Evolutionary conservation across 2,888 invertebrate species (phyloP), one percentile per base, ranked within the genome.

Genomic region (Cremastinae sp.): DNA sequence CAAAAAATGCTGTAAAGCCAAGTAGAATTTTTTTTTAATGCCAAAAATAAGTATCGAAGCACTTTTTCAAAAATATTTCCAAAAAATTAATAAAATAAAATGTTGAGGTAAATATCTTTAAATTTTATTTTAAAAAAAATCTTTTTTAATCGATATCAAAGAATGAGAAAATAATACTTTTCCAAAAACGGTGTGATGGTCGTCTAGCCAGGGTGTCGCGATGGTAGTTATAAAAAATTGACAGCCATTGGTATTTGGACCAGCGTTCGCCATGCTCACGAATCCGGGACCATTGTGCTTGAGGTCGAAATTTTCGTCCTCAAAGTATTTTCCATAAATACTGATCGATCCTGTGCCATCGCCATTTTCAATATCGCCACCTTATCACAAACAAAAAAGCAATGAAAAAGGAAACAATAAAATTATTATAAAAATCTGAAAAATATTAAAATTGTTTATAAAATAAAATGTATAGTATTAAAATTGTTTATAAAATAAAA

Each of bases 181-280:
- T 84, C 98, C 98, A 89, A 98, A 96, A 14, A 97, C 94, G 0
- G 96, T 96, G 87, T 98, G 97, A 77, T 95, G 93, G 49, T 95
- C 95, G 90, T 98, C 96, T 78, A 98, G 90, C 97, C 97, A 98
- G 0, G 95, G 94, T 0, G 97, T 95, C 12, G 94, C 93, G 78
- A 95, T 93, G 0, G 96, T 95, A n/a, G 97, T 97, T 83, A 98
- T 96, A 89, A 98, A 95, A 90, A 98, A 98, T 90, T 98, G 98
- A 82, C 97, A 97, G 2, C 97, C 97, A 90, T 98, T 98, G n/a
- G 97, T 96, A 86, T 98, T 92, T 69, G 93, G 93, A 90, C 94
- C 94, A 85, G 93, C 93, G 89, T 98, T 98, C 0, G 97, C 98
- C 98, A 98, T 97, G 80, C 96, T 96, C 45, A 98, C 91, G 90